Base-by-base conservation (phyloP, 2,113 vertebrate genomes). In the Hemibagrus wyckioides region DNA sequence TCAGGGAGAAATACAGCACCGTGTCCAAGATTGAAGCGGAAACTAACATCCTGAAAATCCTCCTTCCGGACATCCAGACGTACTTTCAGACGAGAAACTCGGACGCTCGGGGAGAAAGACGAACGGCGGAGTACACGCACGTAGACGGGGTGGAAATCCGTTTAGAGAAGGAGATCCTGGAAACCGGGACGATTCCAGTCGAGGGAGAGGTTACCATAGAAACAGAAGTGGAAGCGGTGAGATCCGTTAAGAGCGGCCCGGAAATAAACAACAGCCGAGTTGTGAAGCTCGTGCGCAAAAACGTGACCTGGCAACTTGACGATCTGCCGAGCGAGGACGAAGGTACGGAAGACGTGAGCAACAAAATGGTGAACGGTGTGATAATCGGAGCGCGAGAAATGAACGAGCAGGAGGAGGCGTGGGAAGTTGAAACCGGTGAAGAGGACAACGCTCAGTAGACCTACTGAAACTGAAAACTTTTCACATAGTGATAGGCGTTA, bases 51-150 rank as follows among this genome's bases (percentile, higher is more conserved):
- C 59, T 89, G 81, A 79, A 85, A 30, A 21, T 80, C 36, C n/a
- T 89, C 69, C 75, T 89, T 8, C 88, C 88, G n/a, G 88, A 89
- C 1, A 23, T 89, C 0, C 85, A 80, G 80, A 9, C 39, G 10
- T 86, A 89, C 80, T 71, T 89, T 69, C 25, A 21, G 52, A 80
- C 6, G 44, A 48, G 2, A 48, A 48, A 48, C 44, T 7, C 44
- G 44, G 44, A 48, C 44, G 44, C 44, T n/a, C n/a, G n/a, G n/a
- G n/a, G 4, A 13, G 63, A 81, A 79, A 36, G 6, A 79, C 21
- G 25, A 6, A 33, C 3, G 7, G 19, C 11, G 15, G 39, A 39
- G 28, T 6, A 8, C 39, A 67, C 82, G 0, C 21, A 56, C 7
- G 52, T 28, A 23, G 82, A 9, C 48, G 6, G 11, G 59, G 48